Percentiles rank a stretch among this genome's conserved stretches.
These are phyloP conservation scores for Keiferia lycopersicella DNA, from an alignment of 2,888 invertebrate species.

Conservation along the genomic window DNA sequence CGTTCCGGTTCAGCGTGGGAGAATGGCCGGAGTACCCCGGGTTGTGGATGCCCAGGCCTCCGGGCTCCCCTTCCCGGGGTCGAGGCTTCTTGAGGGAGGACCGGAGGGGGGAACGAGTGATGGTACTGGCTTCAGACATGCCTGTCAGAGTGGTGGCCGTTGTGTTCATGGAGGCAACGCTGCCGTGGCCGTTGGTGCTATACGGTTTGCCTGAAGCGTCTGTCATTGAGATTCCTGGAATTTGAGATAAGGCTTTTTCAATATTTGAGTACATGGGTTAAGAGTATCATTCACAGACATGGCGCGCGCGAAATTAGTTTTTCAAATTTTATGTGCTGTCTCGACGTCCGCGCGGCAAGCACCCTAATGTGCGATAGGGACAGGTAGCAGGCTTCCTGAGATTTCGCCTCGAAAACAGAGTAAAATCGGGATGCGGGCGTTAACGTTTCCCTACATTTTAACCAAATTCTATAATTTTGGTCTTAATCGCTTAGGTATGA, in stretches of 20 bases:
- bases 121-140: slow-evolving; percentile 73
- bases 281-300: too few relatives aligned
- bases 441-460: too few relatives aligned
- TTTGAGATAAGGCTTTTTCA: background rate
- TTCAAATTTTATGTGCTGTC: too few relatives aligned
- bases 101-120: slow-evolving; percentile 76
- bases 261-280: too few relatives aligned
- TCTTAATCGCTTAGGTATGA: too few relatives aligned
- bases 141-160: slow-evolving; percentile 85
- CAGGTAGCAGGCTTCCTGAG: too few relatives aligned
- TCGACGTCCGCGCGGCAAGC: too few relatives aligned
- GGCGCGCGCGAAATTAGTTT: too few relatives aligned
- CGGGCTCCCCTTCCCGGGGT: slow-evolving; percentile 74
- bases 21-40: slow-evolving; percentile 91
- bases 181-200: slow-evolving; percentile 83
- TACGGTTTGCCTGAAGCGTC: slow-evolving; percentile 94
- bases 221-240: slow-evolving; percentile 90
- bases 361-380: too few relatives aligned
- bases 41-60: slow-evolving; percentile 90
- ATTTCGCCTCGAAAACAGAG: too few relatives aligned
- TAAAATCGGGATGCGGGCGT: too few relatives aligned
- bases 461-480: too few relatives aligned
- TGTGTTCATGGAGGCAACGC: slow-evolving; percentile 87
- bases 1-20: slow-evolving; percentile 90
- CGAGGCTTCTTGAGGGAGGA: slow-evolving; percentile 93